Base-by-base conservation (phyloP, 1,140 invertebrate genomes). In the Polyergus mexicanus region DNA sequence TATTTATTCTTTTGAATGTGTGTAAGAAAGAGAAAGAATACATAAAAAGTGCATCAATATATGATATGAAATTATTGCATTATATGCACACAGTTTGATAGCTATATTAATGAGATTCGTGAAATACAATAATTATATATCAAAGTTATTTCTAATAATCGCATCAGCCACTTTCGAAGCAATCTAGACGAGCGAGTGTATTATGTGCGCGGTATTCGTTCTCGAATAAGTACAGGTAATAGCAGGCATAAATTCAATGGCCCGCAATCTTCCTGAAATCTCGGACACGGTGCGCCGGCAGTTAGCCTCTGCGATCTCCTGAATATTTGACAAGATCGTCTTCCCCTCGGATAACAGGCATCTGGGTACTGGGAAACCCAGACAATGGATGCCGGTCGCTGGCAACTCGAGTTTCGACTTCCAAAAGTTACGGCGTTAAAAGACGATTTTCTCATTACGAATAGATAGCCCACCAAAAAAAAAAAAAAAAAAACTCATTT, bases 241-340 rank as follows among this genome's bases (percentile, higher is more conserved):
- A 92, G 88, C 90, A 77, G 88, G 90, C 89, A 93, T 93, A 92
- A 93, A 92, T 93, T 93, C 90, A 69, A 74, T 89, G 84, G 90
- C 66, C 91, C 91, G 93, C 93, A 95, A 95, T 95, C 94, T 94
- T 93, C 91, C 90, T 90, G 92, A 95, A 95, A 95, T 95, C 94
- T 94, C 94, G 92, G 94, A 92, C 91, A 90, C 90, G 66, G 88
- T 66, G 85, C 88, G 72, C 92, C 92, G 92, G 93, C 92, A 94
- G 93, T 94, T 95, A 94, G 93, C 93, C 92, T 91, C 56, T 92
- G 92, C 93, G 91, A 94, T 94, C 93, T 92, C 80, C 86, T 95
- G 94, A 95, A 95, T 95, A 95, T 94, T 95, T 95, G 91, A 95
- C 84, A 89, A 92, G 92, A 91, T 89, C 90, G 92, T 91, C 87